Percentiles rank a stretch among this genome's conserved stretches.
phyloP scores from a whole-genome alignment of 2,797 vertebrate species.

The Sternarchorhynchus goeldii region DNA sequence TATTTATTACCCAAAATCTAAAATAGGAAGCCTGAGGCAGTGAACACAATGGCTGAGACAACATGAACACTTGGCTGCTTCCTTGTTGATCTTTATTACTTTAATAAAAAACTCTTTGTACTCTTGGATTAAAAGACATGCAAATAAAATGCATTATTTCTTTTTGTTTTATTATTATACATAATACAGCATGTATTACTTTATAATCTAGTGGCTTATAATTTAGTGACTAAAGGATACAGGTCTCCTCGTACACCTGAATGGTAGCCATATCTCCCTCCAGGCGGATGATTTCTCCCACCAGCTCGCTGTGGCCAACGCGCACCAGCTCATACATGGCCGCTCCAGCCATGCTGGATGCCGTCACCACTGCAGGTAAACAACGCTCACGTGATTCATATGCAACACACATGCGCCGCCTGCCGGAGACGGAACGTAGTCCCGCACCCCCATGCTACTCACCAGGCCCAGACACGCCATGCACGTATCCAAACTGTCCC shows the following conservation, averaged over 20 bases:
- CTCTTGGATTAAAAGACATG: too few species aligned
- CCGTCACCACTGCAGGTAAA: slow-evolving; percentile 85
- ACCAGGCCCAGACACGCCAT: slow-evolving; percentile 96
- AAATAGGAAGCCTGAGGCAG: too few species aligned
- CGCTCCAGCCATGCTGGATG: slow-evolving; percentile 93
- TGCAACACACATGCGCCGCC: background rate
- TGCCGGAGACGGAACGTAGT: too few species aligned
- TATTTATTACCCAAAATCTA: too few species aligned
- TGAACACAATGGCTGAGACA: too few species aligned
- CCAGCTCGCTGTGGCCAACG: slow-evolving; percentile 95
- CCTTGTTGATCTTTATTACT: too few species aligned
- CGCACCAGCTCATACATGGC: slow-evolving; percentile 99
- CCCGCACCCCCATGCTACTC: slow-evolving; percentile 41
- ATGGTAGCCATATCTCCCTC: slow-evolving; percentile 98
- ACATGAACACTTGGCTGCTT: too few species aligned
- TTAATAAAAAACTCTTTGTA: too few species aligned
- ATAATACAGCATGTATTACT: too few species aligned
- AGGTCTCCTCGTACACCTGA: slow-evolving; percentile 98
- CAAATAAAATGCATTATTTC: too few species aligned
- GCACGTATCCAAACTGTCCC: slow-evolving; percentile 88
- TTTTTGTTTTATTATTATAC: too few species aligned
- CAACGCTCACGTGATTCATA: background rate
- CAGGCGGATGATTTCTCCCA: slow-evolving; percentile 96
- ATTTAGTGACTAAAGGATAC: slow-evolving; percentile 83
- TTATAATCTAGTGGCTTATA: too few species aligned